These are phyloP conservation scores for Lagocephalus sceleratus DNA, from an alignment of 2,797 vertebrate species.

Conservation along the genomic window DNA sequence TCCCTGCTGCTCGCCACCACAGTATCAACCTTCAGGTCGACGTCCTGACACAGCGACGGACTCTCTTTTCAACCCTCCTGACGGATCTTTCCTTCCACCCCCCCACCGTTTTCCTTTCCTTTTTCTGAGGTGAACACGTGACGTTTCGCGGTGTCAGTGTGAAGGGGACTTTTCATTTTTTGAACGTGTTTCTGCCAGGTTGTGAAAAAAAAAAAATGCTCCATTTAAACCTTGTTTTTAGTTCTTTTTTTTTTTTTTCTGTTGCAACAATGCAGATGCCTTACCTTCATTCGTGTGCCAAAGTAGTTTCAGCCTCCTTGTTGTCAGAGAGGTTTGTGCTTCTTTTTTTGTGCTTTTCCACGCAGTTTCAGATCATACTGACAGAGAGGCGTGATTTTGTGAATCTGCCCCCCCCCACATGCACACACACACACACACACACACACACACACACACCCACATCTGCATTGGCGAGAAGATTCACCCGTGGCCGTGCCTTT, in stretches of 20 bases:
- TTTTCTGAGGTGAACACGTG: conserved; percentile 26
- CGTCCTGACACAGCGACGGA: conserved; percentile 69
- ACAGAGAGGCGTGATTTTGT: not conserved
- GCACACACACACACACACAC: too few species aligned
- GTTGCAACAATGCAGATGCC: conserved; percentile 77
- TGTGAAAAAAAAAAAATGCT: conserved; percentile 65
- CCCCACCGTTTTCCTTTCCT: not conserved
- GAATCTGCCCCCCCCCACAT: not conserved
- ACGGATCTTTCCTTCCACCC: conserved; percentile 7
- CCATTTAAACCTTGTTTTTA: conserved; percentile 43
- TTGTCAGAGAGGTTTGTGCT: conserved; percentile 52
- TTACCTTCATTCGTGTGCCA: conserved; percentile 84
- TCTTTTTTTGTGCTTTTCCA: conserved; percentile 54
- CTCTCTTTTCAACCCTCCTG: conserved; percentile 26
- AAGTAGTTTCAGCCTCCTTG: conserved; percentile 75
- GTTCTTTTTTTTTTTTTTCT: conserved; percentile 12
- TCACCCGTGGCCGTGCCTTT: conserved; percentile 68
- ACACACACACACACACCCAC: not conserved
- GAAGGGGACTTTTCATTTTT: conserved; percentile 27
- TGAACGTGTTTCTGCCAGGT: conserved; percentile 36
- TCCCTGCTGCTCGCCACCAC: conserved; percentile 71
- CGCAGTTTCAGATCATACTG: conserved; percentile 29
- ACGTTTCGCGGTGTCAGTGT: conserved; percentile 48
- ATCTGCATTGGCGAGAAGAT: conserved; percentile 38
- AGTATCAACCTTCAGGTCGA: conserved; percentile 72